Conservation (phyloP, 2,113 vertebrate species). For the Upupa epops region DNA sequence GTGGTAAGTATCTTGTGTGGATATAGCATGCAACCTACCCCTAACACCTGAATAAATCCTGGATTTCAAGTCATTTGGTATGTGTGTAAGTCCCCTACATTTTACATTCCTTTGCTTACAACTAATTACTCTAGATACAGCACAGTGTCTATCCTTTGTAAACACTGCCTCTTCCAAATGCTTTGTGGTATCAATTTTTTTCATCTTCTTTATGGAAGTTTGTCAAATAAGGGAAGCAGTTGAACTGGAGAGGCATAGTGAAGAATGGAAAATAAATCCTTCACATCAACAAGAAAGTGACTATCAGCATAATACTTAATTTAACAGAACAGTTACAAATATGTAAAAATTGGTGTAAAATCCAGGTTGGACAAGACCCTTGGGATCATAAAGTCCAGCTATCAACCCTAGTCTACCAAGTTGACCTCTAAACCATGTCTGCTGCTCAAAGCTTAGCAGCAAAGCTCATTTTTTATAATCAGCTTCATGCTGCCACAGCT, state of each 20-base stretch:
- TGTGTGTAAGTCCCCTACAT: neutral
- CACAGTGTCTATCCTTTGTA: conserved; percentile 27
- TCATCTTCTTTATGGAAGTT: neutral
- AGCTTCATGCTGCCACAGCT: neutral
- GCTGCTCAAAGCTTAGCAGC: neutral
- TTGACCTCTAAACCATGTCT: neutral
- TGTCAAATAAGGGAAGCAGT: conserved; percentile 27
- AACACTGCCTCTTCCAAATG: conserved; percentile 27
- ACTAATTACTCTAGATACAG: conserved; percentile 22
- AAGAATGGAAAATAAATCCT: conserved; percentile 14
- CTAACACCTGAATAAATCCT: neutral
- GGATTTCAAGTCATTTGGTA: neutral
- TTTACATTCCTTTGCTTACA: conserved; percentile 32
- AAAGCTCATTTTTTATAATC: neutral
- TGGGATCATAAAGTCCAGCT: no score
- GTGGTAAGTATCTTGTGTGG: neutral
- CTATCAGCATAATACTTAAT: neutral
- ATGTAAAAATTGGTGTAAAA: neutral
- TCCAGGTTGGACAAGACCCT: no score
- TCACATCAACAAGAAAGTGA: neutral
- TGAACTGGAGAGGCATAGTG: neutral
- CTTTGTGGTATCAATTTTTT: conserved; percentile 3
- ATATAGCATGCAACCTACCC: neutral
- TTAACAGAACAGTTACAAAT: neutral
- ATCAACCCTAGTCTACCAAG: no score